These are phyloP conservation scores for Meloidogyne chitwoodi DNA, from an alignment of 1,140 invertebrate genomes.

Conservation along the genomic window DNA sequence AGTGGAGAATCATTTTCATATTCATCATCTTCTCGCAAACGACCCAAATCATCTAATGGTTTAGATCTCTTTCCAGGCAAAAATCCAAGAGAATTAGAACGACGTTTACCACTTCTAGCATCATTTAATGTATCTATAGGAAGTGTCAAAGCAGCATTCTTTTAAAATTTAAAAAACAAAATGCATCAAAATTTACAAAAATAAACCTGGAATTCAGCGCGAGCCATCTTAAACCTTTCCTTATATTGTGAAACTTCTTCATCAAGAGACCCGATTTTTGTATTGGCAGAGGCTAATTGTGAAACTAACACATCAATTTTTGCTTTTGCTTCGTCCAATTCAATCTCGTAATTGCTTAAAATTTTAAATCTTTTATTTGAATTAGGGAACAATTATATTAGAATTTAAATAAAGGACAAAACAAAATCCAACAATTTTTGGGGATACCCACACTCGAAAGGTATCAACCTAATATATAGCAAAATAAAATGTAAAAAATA, in stretches of 20 bases:
- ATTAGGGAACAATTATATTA: too few relatives aligned
- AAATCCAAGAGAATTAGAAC: background rate
- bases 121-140: background rate
- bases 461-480: too few relatives aligned
- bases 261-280: conserved; percentile 3
- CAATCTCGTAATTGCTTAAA: conserved; percentile 7
- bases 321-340: background rate
- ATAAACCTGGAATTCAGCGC: conserved; percentile 13
- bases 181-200: background rate
- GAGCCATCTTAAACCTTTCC: background rate
- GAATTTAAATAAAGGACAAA: too few relatives aligned
- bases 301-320: background rate
- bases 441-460: too few relatives aligned
- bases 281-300: background rate
- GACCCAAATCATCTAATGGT: background rate
- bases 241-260: conserved; percentile 7
- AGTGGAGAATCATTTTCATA: background rate
- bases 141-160: background rate
- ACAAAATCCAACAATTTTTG: too few relatives aligned
- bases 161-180: background rate
- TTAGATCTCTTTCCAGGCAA: background rate
- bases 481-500: background rate
- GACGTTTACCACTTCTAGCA: background rate
- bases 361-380: background rate
- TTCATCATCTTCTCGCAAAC: background rate